Base-by-base conservation (phyloP, 35 echinoderm and acorn worm species). In the Lytechinus pictus region DNA sequence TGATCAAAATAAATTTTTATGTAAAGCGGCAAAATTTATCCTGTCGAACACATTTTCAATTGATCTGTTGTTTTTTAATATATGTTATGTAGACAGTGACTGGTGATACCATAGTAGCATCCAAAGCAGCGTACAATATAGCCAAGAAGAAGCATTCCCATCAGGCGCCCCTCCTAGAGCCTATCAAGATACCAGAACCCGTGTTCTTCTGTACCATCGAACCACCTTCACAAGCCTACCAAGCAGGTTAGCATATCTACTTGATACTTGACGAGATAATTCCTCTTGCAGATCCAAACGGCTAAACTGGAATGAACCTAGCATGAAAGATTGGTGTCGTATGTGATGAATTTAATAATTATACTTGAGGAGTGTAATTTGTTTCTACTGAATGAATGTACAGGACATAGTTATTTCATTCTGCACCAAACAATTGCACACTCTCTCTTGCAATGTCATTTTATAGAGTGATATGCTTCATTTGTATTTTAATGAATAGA, bases 171-270 rank as follows among this genome's bases (percentile, higher is more conserved):
- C 79, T 99, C 14, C 66, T 99, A 0, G 97, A 95, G 28, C 95
- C 97, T 21, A 57, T 99, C 10, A 94, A 97, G 52, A 71, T 98
- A 8, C 97, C 98, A 27, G 92, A 97, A 57, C 97, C 98, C 5
- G 97, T 98, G 19, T 98, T 99, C 95, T 99, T 98, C 94, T 98
- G 98, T 94, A 99, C 98, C 13, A 99, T 99, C 94, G 98, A 99
- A 71, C 95, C 97, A n/a, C 94, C 95, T 9, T 97, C 97, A 10
- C 97, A 97, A 86, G 97, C 98, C 54, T 97, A 97, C 86, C 98
- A 99, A 95, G 96, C 96, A 94, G 96, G 98, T 99, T 89, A 88
- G 91, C 6, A 71, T 71, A 21, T 44, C 33, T 44, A 44, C 33
- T 44, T 44, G 33, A 19, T 71, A 60, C 57, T 60, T 44, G 33